These are phyloP conservation scores for Hirtodrosophila cameraria DNA, from an alignment of 2,888 invertebrate genomes.

Conservation along the genomic window DNA sequence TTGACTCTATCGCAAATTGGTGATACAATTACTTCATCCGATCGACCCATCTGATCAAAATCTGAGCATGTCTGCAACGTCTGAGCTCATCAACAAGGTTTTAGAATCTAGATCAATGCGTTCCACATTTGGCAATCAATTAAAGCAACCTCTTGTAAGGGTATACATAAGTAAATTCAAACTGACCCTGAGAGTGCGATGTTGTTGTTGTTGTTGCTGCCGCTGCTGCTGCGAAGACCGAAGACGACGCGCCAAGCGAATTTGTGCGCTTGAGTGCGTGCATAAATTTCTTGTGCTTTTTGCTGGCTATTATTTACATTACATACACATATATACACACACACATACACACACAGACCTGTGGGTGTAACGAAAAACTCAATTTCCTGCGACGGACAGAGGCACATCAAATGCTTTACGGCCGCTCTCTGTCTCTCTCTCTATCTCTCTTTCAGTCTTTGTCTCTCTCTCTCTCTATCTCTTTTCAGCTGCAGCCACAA, in stretches of 20 bases:
- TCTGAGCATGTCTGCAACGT: no score
- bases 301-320: slow-evolving; percentile 66
- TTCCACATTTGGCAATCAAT: background rate
- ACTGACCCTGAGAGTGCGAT: slow-evolving; percentile 62
- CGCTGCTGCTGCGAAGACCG: slow-evolving; percentile 21
- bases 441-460: slow-evolving; percentile 1
- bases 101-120: no score
- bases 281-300: slow-evolving; percentile 61
- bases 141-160: background rate
- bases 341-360: slow-evolving; percentile 4
- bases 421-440: slow-evolving; percentile 20
- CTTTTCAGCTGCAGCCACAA: background rate
- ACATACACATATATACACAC: slow-evolving; percentile 23
- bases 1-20: no score
- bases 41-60: no score
- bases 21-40: no score
- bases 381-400: slow-evolving; percentile 77
- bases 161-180: slow-evolving; percentile 12
- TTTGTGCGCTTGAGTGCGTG: slow-evolving; percentile 63
- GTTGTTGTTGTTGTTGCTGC: slow-evolving; percentile 13
- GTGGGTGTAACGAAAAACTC: slow-evolving; percentile 69
- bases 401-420: slow-evolving; percentile 73
- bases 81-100: no score
- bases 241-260: slow-evolving; percentile 51
- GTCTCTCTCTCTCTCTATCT: background rate